Conservation (phyloP, 1,140 invertebrate species). For the Drosophila paulistorum region DNA sequence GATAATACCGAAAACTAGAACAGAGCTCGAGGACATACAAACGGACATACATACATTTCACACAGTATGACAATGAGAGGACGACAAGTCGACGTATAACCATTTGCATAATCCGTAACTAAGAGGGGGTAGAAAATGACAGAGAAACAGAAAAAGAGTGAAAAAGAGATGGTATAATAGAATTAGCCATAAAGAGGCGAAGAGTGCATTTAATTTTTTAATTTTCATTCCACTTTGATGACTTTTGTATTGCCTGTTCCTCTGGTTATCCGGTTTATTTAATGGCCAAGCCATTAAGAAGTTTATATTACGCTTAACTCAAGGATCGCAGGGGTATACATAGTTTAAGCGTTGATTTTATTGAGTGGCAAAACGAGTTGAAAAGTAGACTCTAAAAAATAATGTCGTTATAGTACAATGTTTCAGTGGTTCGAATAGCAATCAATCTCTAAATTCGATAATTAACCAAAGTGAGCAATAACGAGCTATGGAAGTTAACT, state of each 20-base stretch:
- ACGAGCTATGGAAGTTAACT: no score
- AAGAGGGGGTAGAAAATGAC: slow-evolving; percentile 2
- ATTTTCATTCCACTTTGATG: slow-evolving; percentile 15
- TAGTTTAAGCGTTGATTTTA: background rate
- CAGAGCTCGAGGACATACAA: slow-evolving; percentile 14
- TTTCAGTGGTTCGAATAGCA: background rate
- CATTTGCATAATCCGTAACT: slow-evolving; percentile 64
- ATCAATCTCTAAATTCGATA: background rate
- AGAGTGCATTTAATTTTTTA: slow-evolving; percentile 14
- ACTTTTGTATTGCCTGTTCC: slow-evolving; percentile 3
- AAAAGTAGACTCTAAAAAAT: background rate
- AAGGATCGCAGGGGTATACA: background rate
- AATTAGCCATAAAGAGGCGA: background rate
- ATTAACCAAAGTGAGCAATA: background rate
- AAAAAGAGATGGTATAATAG: background rate
- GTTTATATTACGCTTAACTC: slow-evolving; percentile 1
- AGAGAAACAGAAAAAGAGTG: background rate
- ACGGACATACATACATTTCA: background rate
- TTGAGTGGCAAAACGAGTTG: background rate
- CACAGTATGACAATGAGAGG: slow-evolving; percentile 5
- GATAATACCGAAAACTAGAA: slow-evolving; percentile 56
- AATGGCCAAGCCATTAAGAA: slow-evolving; percentile 8
- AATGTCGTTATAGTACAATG: background rate
- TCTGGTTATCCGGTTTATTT: background rate
- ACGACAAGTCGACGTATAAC: slow-evolving; percentile 31